These are phyloP conservation scores for Hetaerina americana DNA, from an alignment of 1,140 invertebrate species.

Conservation along the genomic window DNA sequence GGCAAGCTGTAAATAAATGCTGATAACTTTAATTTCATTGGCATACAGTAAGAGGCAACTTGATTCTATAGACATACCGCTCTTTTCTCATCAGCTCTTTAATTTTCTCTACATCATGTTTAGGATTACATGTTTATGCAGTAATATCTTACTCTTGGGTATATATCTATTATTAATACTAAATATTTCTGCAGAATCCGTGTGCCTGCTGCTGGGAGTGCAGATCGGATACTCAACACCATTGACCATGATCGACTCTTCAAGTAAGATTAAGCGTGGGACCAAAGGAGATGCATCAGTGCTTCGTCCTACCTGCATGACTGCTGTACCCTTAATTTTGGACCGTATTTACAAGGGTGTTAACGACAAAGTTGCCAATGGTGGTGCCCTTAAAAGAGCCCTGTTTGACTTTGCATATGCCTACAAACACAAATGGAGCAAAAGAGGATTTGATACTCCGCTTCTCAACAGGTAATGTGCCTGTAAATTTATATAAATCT, in stretches of 20 bases:
- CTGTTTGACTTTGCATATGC: constrained; percentile 84
- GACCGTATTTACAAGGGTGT: constrained; percentile 93
- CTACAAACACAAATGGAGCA: constrained; percentile 78
- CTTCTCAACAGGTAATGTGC: constrained; percentile 59
- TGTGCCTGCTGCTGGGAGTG: constrained; percentile 55
- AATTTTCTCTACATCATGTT: neutral
- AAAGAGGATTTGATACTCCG: constrained; percentile 71
- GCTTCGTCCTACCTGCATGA: constrained; percentile 84
- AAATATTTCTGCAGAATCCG: constrained; percentile 30
- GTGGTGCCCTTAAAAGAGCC: constrained; percentile 55
- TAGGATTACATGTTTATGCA: constrained; percentile 1
- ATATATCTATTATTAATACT: constrained; percentile 13
- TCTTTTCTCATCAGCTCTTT: neutral
- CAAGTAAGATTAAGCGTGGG: constrained; percentile 89
- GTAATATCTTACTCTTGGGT: constrained; percentile 7
- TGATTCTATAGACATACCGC: neutral
- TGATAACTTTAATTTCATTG: too few species aligned
- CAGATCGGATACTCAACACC: constrained; percentile 93
- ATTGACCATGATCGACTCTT: constrained; percentile 86
- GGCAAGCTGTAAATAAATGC: too few species aligned
- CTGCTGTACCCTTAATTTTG: constrained; percentile 87
- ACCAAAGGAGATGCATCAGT: constrained; percentile 82
- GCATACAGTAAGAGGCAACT: too few species aligned
- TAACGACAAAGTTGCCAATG: constrained; percentile 75
- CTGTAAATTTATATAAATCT: too few species aligned